phyloP scores from a whole-genome alignment of 1,140 invertebrate genomes.

The Papilio polytes region DNA sequence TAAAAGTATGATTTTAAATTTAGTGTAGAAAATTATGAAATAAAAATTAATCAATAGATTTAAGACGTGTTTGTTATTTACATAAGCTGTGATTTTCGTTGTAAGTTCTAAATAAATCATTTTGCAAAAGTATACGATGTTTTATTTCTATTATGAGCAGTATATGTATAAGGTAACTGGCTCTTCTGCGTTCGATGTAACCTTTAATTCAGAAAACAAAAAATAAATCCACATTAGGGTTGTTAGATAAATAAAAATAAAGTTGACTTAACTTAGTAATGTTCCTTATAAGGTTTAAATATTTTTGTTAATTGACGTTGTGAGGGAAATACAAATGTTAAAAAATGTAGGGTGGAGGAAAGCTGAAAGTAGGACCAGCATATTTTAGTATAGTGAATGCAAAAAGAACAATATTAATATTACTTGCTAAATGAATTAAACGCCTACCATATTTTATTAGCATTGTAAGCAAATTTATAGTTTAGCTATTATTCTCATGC shows the following conservation, averaged over 20 bases:
- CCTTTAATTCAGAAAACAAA: too few species aligned
- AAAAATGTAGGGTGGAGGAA: too few species aligned
- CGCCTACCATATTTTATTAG: not conserved
- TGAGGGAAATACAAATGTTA: too few species aligned
- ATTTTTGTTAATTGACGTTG: too few species aligned
- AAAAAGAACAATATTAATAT: not conserved
- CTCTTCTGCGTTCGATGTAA: too few species aligned
- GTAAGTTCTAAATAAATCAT: constrained; percentile 28
- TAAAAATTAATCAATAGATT: not conserved
- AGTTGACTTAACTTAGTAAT: too few species aligned
- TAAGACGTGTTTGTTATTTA: constrained; percentile 17
- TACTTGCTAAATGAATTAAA: not conserved
- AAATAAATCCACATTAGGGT: not conserved
- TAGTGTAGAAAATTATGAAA: not conserved
- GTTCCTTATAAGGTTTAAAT: too few species aligned
- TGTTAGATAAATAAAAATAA: too few species aligned
- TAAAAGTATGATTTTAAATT: not conserved
- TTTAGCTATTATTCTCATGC: not conserved
- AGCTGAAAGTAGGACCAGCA: too few species aligned
- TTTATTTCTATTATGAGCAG: not conserved
- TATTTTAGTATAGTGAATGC: too few species aligned
- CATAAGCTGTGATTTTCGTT: constrained; percentile 36
- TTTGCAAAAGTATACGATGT: not conserved
- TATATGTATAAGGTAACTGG: not conserved
- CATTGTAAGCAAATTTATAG: not conserved